Conservation (phyloP, 2,888 invertebrate species). For the Apamea anceps region DNA sequence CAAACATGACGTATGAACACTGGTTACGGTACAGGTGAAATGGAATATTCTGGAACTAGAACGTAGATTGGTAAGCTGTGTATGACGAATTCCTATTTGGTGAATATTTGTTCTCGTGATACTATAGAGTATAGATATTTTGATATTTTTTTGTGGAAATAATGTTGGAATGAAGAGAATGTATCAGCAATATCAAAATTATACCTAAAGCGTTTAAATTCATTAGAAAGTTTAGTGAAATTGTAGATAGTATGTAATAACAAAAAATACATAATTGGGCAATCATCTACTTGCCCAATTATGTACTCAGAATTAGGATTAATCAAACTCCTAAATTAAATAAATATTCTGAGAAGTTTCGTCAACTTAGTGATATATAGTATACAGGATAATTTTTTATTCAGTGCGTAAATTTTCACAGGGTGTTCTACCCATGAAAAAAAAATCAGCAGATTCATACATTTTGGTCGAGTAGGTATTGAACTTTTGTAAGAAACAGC, state of each 20-base stretch:
- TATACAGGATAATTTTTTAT: too few relatives aligned
- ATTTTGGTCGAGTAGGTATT: too few relatives aligned
- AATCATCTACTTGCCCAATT: too few relatives aligned
- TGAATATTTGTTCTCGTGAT: not conserved
- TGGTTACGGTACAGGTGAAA: constrained; percentile 23
- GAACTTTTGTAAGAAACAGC: too few relatives aligned
- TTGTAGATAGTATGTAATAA: not conserved
- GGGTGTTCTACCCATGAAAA: too few relatives aligned
- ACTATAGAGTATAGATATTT: not conserved
- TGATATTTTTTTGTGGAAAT: not conserved
- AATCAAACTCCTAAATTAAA: not conserved
- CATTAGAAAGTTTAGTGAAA: not conserved
- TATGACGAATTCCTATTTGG: not conserved
- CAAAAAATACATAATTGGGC: too few relatives aligned
- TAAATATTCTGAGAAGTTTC: not conserved
- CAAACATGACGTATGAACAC: constrained; percentile 33
- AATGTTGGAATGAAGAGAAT: not conserved
- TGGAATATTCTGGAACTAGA: constrained; percentile 33
- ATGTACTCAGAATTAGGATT: not conserved
- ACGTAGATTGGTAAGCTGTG: not conserved
- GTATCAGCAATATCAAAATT: not conserved
- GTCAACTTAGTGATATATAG: not conserved
- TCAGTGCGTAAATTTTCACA: too few relatives aligned
- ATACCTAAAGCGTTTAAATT: not conserved
- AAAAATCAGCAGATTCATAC: too few relatives aligned